These are phyloP conservation scores for Trypoxylus dichotomus DNA, from an alignment of 1,140 invertebrate species.

Conservation along the genomic window DNA sequence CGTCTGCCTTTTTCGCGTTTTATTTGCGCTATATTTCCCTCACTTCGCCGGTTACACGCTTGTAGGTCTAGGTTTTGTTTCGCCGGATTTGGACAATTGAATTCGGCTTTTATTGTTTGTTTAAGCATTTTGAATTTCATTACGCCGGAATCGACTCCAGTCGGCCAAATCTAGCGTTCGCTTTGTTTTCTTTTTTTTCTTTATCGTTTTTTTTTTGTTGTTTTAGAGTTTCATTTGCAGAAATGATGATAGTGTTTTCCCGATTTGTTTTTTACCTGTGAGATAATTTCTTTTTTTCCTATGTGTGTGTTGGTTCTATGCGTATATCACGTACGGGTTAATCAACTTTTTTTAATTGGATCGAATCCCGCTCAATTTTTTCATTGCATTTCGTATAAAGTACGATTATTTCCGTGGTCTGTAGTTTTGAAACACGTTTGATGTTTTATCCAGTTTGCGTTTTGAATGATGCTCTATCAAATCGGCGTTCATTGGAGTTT, in stretches of 20 bases:
- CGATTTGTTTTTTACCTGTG: slow-evolving; percentile 7
- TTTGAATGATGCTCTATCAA: too few species aligned
- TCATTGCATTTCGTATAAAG: too few species aligned
- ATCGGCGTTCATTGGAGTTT: not conserved
- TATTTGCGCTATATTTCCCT: not conserved
- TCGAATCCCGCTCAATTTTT: not conserved
- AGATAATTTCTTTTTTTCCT: not conserved
- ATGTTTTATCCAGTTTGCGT: too few species aligned
- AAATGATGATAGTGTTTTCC: not conserved
- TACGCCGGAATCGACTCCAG: not conserved
- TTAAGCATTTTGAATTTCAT: not conserved
- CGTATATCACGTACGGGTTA: not conserved
- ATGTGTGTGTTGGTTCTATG: not conserved
- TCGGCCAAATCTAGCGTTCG: not conserved
- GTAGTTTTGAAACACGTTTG: too few species aligned
- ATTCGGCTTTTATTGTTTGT: slow-evolving; percentile 18
- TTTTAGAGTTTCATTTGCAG: not conserved
- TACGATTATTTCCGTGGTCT: too few species aligned
- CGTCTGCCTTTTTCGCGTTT: not conserved
- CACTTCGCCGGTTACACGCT: not conserved
- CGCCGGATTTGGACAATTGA: slow-evolving; percentile 13
- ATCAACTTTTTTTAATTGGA: slow-evolving; percentile 1
- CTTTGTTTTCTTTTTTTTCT: not conserved
- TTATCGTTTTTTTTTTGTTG: not conserved
- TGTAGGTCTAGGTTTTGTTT: not conserved